These are phyloP conservation scores for Bothrops alternatus DNA, from an alignment of 2,797 vertebrate genomes.

Conservation along the genomic window DNA sequence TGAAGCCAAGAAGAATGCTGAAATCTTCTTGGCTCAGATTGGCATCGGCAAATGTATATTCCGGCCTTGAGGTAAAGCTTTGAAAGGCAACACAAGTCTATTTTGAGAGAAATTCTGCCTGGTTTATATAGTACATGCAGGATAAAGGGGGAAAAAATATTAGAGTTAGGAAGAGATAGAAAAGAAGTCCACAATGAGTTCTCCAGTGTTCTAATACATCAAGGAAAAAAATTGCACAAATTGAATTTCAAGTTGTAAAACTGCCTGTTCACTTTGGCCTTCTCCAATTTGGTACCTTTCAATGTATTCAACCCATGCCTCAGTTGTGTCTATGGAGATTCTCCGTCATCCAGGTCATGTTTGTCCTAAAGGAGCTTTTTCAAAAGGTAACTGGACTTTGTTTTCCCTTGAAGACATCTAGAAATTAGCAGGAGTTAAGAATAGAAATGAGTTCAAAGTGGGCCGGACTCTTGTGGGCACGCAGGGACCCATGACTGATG, in stretches of 20 bases:
- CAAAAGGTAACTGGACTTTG: background rate
- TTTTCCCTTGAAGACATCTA: background rate
- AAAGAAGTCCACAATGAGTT: background rate
- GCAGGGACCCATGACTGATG: background rate
- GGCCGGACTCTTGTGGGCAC: background rate
- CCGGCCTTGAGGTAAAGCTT: background rate
- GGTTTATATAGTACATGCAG: background rate
- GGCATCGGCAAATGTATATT: background rate
- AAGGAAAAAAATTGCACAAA: background rate
- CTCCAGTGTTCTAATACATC: background rate
- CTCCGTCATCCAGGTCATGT: background rate
- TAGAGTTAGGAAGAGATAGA: background rate
- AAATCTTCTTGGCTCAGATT: background rate
- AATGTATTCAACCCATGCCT: background rate
- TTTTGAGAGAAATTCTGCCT: background rate
- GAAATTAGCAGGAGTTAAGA: no score
- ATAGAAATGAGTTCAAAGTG: no score
- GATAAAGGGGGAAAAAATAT: accelerated
- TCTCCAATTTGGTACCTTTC: background rate
- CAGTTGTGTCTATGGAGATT: background rate
- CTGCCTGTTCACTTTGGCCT: background rate
- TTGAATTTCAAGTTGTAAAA: background rate
- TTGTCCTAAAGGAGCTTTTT: background rate
- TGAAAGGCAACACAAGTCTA: background rate
- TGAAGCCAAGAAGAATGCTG: background rate